Evolutionary conservation across 2,888 invertebrate species (phyloP), one percentile per base, ranked within the genome.

Genomic region (Lottia scabra): DNA sequence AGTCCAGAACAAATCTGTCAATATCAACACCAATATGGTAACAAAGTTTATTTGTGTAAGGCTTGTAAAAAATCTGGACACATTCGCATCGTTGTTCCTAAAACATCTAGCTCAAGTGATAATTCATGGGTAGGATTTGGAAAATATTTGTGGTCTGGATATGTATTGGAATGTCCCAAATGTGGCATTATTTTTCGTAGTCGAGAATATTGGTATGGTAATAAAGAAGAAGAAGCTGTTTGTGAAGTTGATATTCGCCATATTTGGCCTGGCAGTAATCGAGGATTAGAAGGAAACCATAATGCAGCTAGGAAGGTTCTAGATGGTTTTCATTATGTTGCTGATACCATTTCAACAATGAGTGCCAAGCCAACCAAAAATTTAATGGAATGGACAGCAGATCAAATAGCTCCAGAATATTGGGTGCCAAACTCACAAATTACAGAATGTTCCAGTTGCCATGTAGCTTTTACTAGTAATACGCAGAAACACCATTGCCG

Each of bases 361-460:
- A 92, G 94, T 16, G 91, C 93, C 4, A 93, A 93, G 79, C 94
- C 94, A n/a, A 93, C 93, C 2, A 93, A 93, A 85, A 91, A 91
- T 2, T 83, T 95, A 1, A 91, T 92, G 1, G 92, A 93, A 73
- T 94, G 94, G 93, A 92, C 94, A n/a, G 93, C 94, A 0, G 95
- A 95, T 88, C 93, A 93, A 87, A 92, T 94, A 43, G 94, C 94
- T 16, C 95, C 95, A 0, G 92, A 92, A 48, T 95, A 95, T 88
- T 95, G 95, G 95, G 92, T 92, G 72, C 93, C 94, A 12, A 95
- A 95, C 87, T 90, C 93, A 78, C 93, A 94, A 86, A 94, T 95
- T 75, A 92, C 91, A 84, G 94, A 92, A 78, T 95, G 95, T 86
- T 90, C 91, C 80, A 91, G 92, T 67, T 95, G 95, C 87, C 91